phyloP scores from a whole-genome alignment of 2,888 invertebrate species.

The Plagodis pulveraria region DNA sequence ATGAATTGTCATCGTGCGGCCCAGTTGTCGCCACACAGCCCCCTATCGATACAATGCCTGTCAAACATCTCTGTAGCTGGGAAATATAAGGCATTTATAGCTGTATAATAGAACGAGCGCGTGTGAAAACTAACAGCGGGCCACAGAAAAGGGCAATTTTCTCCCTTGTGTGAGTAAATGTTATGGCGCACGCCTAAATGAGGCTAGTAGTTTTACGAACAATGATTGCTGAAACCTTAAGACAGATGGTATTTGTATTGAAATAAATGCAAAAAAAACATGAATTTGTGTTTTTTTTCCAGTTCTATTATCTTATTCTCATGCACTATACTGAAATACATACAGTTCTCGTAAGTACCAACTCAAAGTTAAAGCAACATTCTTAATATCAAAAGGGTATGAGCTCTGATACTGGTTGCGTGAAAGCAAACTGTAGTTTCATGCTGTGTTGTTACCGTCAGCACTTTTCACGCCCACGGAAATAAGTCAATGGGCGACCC shows the following conservation, averaged over 20 bases:
- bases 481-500: conserved; percentile 34
- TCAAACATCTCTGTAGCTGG: conserved; percentile 46
- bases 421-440: conserved; percentile 9
- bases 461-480: conserved; percentile 31
- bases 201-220: conserved; percentile 38
- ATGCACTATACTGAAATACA: too few relatives aligned
- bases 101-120: conserved; percentile 41
- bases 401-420: background rate
- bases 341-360: too few relatives aligned
- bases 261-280: too few relatives aligned
- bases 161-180: conserved; percentile 27
- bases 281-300: too few relatives aligned
- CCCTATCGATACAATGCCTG: conserved; percentile 51
- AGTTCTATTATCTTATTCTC: too few relatives aligned
- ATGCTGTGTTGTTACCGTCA: conserved; percentile 31
- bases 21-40: background rate
- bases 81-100: conserved; percentile 49
- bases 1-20: background rate
- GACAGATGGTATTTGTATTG: too few relatives aligned
- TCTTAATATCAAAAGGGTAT: background rate
- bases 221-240: background rate
- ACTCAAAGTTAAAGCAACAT: background rate
- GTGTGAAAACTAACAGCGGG: conserved; percentile 43
- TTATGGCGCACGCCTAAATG: conserved; percentile 40
- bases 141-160: conserved; percentile 40